Evolutionary conservation across 2,113 vertebrate genomes (phyloP).

Genomic region (Cyrtonyx montezumae): DNA sequence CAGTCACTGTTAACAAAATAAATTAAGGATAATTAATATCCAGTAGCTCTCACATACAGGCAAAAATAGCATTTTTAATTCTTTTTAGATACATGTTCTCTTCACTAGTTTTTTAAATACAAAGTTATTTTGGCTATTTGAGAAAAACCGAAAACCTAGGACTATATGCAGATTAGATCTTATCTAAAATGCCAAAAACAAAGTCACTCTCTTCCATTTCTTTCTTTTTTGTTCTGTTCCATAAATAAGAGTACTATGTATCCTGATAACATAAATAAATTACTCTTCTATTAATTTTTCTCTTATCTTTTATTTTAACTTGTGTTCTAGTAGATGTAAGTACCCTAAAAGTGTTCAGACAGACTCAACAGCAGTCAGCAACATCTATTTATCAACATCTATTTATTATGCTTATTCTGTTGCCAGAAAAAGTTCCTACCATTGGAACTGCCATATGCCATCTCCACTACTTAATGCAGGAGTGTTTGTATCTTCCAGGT

Average conservation of each 20-base stretch:
- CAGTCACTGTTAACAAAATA: neutral
- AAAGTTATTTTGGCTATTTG: neutral
- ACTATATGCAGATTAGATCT: neutral
- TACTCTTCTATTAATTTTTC: neutral
- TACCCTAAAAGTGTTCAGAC: neutral
- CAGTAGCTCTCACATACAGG: neutral
- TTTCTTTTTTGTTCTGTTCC: neutral
- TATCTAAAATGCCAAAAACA: neutral
- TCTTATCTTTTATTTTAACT: neutral
- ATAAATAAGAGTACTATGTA: neutral
- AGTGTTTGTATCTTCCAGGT: neutral
- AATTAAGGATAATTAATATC: neutral
- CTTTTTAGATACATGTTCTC: neutral
- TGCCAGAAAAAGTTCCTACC: neutral
- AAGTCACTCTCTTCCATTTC: neutral
- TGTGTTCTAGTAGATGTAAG: neutral
- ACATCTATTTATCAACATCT: neutral
- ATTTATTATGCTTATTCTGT: neutral
- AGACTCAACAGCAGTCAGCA: neutral
- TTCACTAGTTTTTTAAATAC: neutral
- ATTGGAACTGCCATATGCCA: neutral
- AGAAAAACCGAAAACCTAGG: neutral
- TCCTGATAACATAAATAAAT: neutral
- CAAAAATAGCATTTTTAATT: neutral
- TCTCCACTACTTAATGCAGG: neutral